Conservation (phyloP, 2,888 invertebrate species). For the Phaedon cochleariae region DNA sequence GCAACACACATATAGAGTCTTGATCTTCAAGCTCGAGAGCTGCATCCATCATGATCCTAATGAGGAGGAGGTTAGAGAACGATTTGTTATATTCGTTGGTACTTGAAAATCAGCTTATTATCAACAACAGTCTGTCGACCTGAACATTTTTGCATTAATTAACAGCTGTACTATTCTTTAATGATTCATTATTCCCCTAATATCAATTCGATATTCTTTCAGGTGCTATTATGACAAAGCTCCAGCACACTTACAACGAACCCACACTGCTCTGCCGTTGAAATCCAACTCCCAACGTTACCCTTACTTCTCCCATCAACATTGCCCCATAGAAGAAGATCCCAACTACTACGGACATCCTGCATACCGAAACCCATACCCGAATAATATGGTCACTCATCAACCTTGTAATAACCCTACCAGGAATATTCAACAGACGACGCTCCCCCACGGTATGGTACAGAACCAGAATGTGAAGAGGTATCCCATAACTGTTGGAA, state of each 20-base stretch:
- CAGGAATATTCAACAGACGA: constrained; percentile 15
- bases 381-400: neutral
- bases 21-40: no score
- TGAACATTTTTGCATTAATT: no score
- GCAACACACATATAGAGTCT: no score
- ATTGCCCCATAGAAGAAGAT: constrained; percentile 3
- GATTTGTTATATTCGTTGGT: no score
- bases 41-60: no score
- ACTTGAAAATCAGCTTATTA: no score
- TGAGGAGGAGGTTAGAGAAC: no score
- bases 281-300: constrained; percentile 13
- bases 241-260: constrained; percentile 1
- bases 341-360: neutral
- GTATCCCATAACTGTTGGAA: constrained; percentile 35
- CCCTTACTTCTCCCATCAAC: neutral
- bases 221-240: constrained; percentile 28
- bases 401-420: neutral
- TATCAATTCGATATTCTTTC: neutral
- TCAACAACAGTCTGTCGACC: no score
- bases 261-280: constrained; percentile 15
- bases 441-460: neutral
- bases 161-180: neutral
- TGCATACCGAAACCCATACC: neutral
- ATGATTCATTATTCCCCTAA: neutral
- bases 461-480: constrained; percentile 21